phyloP scores from a whole-genome alignment of 2,888 invertebrate species.

The Dicyrtomina minuta region DNA sequence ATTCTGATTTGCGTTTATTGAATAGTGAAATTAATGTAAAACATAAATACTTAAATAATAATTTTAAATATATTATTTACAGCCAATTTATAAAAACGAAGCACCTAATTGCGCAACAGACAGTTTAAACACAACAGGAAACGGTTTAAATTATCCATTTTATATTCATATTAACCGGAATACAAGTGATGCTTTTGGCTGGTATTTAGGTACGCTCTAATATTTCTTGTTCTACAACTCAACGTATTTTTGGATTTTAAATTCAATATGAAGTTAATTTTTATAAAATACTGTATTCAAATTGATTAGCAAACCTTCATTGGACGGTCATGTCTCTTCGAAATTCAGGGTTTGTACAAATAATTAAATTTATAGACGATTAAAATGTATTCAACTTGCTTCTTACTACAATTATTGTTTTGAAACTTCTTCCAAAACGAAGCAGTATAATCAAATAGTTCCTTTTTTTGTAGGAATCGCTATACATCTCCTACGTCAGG shows the following conservation, averaged over 20 bases:
- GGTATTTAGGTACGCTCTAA: conserved; percentile 31
- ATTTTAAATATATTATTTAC: neutral
- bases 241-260: neutral
- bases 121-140: neutral
- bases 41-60: neutral
- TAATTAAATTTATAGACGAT: neutral
- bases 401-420: too few relatives aligned
- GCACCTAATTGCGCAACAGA: conserved; percentile 10
- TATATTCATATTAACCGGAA: conserved; percentile 21
- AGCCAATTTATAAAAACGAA: conserved; percentile 19
- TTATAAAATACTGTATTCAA: neutral
- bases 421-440: too few relatives aligned
- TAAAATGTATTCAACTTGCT: neutral
- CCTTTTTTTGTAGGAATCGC: conserved; percentile 10
- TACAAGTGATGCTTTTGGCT: conserved; percentile 34
- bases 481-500: conserved; percentile 19
- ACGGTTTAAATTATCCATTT: conserved; percentile 17
- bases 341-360: conserved; percentile 32
- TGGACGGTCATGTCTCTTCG: conserved; percentile 37
- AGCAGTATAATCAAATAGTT: too few relatives aligned
- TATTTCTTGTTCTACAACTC: neutral
- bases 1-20: neutral
- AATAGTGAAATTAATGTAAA: neutral
- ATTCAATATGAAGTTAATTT: neutral
- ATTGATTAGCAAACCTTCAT: conserved; percentile 26